These are phyloP conservation scores for Camponotus pennsylvanicus DNA, from an alignment of 1,140 invertebrate genomes.

Conservation along the genomic window DNA sequence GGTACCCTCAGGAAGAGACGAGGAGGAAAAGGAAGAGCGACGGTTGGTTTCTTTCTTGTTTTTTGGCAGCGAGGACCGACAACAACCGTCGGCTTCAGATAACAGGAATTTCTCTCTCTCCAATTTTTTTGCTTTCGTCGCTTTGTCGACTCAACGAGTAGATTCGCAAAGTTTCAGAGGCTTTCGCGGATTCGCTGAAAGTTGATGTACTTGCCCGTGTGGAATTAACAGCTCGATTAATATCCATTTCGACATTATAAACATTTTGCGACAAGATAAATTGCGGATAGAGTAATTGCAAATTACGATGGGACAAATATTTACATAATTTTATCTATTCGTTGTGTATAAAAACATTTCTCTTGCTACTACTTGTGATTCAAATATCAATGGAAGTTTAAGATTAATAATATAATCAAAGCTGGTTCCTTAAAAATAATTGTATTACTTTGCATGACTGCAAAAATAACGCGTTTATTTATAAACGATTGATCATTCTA, in stretches of 20 bases:
- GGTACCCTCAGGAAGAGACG: neutral
- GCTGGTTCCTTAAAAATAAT: neutral
- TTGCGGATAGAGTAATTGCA: neutral
- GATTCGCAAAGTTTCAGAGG: constrained; percentile 41
- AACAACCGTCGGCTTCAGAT: constrained; percentile 39
- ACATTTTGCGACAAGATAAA: neutral
- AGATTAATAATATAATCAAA: neutral
- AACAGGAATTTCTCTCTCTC: neutral
- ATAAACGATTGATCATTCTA: neutral
- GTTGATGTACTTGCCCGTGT: constrained; percentile 10
- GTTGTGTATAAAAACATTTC: neutral
- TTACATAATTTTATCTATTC: neutral
- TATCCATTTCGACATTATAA: neutral
- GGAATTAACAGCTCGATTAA: constrained; percentile 52
- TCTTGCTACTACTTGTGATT: neutral
- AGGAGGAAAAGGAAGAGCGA: neutral
- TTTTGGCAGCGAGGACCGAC: constrained; percentile 21
- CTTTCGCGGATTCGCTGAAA: constrained; percentile 29
- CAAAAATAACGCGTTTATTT: neutral
- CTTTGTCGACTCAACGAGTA: constrained; percentile 1
- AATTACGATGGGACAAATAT: neutral
- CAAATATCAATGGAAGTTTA: neutral
- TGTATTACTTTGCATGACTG: neutral
- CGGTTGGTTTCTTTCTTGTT: constrained; percentile 23
- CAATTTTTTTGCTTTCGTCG: neutral